Evolutionary conservation across 2,797 vertebrate species (phyloP), one percentile per base, ranked within the genome.

Genomic region (Spinus olivaceus): DNA sequence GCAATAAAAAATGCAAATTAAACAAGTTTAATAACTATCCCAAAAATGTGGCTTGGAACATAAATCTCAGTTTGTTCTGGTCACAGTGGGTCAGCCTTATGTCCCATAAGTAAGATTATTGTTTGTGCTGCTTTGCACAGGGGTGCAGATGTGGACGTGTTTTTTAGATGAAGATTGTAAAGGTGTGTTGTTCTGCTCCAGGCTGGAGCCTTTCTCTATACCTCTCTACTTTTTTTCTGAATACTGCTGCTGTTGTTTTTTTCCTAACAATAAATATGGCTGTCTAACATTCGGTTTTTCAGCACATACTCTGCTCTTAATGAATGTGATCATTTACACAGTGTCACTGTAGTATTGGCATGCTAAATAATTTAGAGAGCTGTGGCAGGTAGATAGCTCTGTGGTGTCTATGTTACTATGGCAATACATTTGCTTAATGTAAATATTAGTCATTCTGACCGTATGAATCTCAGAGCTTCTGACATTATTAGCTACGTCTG

Each of bases 291-390:
- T 89, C 72, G 72, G 89, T 95, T 97, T 97, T 97, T 95, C 86
- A 51, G 76, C 76, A 74, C 66, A 66, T 82, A 87, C 82, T 90
- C 94, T 93, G 51, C 88, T 94, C 60, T 84, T 97, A 97, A 97
- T 95, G 97, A 98, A 95, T 87, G 85, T 84, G 96, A 97, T 97
- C 94, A 88, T 97, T 97, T 97, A 97, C 95, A 90, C 78, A 54
- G 71, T 97, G 96, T 96, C 96, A 95, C 92, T 95, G 91, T 94
- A 95, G 94, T 96, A 91, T 88, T 94, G 96, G 92, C 92, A 92
- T 67, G 80, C 85, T 98, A 97, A 98, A 98, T 98, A 97, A 98
- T 97, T 97, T 96, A 98, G 96, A 35, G 92, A 93, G 85, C 95
- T 93, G 88, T 96, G 95, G 93, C 96, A 98, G 97, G 96, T 97